Base-by-base conservation (phyloP, 37 sponge, comb jelly and placozoan species). In the Ianthella basta region DNA sequence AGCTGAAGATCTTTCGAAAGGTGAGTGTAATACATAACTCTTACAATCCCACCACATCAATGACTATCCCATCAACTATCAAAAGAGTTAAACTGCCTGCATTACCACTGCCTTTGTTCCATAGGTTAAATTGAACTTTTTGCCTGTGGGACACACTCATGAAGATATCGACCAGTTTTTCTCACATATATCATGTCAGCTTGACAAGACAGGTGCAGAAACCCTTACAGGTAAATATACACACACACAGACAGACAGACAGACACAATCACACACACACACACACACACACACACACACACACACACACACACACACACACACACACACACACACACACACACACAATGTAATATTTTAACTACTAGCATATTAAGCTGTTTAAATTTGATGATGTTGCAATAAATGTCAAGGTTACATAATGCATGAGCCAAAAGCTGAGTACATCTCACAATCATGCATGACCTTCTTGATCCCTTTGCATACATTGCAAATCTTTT, bases 161-260 rank as follows among this genome's bases (percentile, higher is more conserved):
- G 70, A 69, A 30, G 70, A 64, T 64, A 64, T 64, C 27, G 66
- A 64, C 23, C 82, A 82, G n/a, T 57, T 82, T 40, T 82, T 82
- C 25, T 82, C 82, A 35, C 1, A 66, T 1, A 57, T 82, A 29
- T 60, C 82, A 2, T 21, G 64, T 6, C 36, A 59, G 1, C 50
- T 82, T 0, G 50, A 23, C 29, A 83, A 83, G 10, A 33, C 38
- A 4, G 69, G 35, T 64, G 83, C 83, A 44, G 35, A 37, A 2
- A 83, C 66, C 4, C 30, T 40, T 0, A 13, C 16, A 27, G 20
- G 37, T 20, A 53, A 14, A 32, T 27, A 80, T 34, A 27, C 37
- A 72, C 73, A 72, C 73, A 72, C 37, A 72, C 37, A 72, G 13
- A 79, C 24, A 57, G 19, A 55, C 29, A 16, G 37, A 57, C 81